Evolutionary conservation across 1,140 invertebrate species (phyloP).

Genomic region (Drosophila kepulauana): DNA sequence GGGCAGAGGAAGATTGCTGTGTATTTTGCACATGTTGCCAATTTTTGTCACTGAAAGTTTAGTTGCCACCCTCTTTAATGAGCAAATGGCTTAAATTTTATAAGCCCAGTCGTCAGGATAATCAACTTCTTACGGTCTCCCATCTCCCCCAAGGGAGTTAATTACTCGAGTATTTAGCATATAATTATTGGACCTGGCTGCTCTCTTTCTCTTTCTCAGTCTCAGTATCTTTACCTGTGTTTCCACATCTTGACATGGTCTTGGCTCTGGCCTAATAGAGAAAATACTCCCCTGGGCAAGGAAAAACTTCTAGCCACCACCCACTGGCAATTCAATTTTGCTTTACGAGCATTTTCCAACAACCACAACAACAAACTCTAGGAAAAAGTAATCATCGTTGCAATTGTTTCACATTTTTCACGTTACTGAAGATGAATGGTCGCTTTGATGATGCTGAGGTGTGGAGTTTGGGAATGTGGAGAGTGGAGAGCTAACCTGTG

Average conservation of each 20-base stretch:
- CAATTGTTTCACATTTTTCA: slow-evolving; percentile 83
- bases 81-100: slow-evolving; percentile 36
- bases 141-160: slow-evolving; percentile 61
- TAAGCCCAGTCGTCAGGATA: slow-evolving; percentile 43
- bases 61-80: slow-evolving; percentile 7
- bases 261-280: slow-evolving; percentile 9
- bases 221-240: neutral
- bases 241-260: neutral
- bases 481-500: slow-evolving; percentile 26
- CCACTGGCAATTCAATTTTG: slow-evolving; percentile 77
- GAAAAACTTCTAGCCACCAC: slow-evolving; percentile 44
- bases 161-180: slow-evolving; percentile 78
- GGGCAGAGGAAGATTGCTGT: slow-evolving; percentile 15
- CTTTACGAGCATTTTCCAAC: slow-evolving; percentile 63
- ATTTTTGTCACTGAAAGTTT: slow-evolving; percentile 32
- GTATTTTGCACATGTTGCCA: slow-evolving; percentile 66
- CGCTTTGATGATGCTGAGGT: slow-evolving; percentile 72
- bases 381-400: slow-evolving; percentile 81
- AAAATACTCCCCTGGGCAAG: slow-evolving; percentile 41
- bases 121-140: slow-evolving; percentile 56
- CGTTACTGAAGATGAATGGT: slow-evolving; percentile 68
- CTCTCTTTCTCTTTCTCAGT: neutral
- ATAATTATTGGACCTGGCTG: slow-evolving; percentile 61
- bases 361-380: slow-evolving; percentile 54
- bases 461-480: neutral